Evolutionary conservation across 2,113 vertebrate species (phyloP), one percentile per base, ranked within the genome.

Genomic region (Cryptoleucopteryx plumbea): DNA sequence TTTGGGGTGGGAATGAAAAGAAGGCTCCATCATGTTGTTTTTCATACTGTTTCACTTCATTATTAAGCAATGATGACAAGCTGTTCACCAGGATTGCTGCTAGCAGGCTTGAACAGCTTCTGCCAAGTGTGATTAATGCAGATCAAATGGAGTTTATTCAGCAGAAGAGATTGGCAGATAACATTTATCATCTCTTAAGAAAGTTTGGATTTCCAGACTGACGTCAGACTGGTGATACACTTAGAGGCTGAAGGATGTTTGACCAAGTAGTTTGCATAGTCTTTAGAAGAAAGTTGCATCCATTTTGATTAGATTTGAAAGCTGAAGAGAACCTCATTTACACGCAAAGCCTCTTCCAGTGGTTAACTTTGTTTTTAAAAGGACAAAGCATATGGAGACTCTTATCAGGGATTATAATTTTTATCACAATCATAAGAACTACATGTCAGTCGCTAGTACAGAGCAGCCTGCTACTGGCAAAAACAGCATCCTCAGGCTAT

Each of bases 91-190:
- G 97, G 93, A 97, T 94, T 98, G 92, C 93, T 97, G 96, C 91
- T 96, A 97, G 97, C 95, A 97, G 93, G 91, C 88, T 98, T 95
- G 96, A 98, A 96, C 94, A 97, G 94, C 53, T 73, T 96, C 97
- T 98, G 97, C 97, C 97, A 98, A 97, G 95, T 97, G 94, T 98
- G 98, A 98, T 98, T 98, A 98, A 98, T 98, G 97, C 94, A 96
- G 97, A 97, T 98, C 97, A 98, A 97, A 98, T 40, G 50, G 96
- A 97, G 97, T 97, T 98, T 98, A 97, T 97, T 97, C 98, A 97
- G 94, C 47, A n/a, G 96, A 93, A 95, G 95, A 98, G 97, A 98
- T 94, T 97, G 98, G 96, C 97, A 98, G 98, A 97, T 97, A 98
- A 97, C 94, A 98, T 98, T 98, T 98, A 97, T 98, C 97, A 98